Percentiles rank a stretch among this genome's conserved stretches.
These are phyloP conservation scores for Noctua janthe DNA, from an alignment of 2,888 invertebrate species.

Conservation along the genomic window DNA sequence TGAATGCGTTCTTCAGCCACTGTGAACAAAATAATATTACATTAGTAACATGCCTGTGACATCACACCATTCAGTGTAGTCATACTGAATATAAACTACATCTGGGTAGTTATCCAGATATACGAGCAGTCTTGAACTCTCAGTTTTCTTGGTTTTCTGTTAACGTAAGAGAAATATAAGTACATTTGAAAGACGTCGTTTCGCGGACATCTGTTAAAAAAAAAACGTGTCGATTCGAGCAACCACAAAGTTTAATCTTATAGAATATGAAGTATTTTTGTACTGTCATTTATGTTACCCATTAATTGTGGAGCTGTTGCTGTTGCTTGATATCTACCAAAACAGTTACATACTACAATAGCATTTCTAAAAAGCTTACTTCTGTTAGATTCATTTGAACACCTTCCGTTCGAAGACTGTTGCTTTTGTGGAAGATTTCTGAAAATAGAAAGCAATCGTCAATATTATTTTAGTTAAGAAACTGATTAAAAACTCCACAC, in stretches of 20 bases:
- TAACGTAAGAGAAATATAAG: neutral
- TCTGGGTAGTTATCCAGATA: neutral
- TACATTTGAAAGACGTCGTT: neutral
- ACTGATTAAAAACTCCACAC: neutral
- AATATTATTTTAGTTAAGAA: neutral
- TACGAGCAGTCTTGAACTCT: neutral
- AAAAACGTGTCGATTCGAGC: neutral
- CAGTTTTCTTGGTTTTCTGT: neutral
- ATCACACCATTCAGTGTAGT: neutral
- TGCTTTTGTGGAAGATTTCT: conserved; percentile 92
- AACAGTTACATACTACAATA: neutral
- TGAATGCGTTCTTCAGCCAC: conserved; percentile 94
- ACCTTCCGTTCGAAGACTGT: conserved; percentile 94
- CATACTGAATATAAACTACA: neutral
- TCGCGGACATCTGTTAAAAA: neutral
- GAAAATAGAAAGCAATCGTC: conserved; percentile 61
- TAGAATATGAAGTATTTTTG: neutral
- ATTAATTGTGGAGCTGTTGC: neutral
- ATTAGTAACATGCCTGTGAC: neutral
- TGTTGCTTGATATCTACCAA: neutral
- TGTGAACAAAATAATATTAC: conserved; percentile 85
- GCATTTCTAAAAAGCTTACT: conserved; percentile 85
- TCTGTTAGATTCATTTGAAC: conserved; percentile 95
- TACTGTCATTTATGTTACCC: neutral
- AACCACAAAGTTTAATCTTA: neutral